Evolutionary conservation across 2,888 invertebrate genomes (phyloP), one percentile per base, ranked within the genome.

Genomic region (Cepaea hortensis): DNA sequence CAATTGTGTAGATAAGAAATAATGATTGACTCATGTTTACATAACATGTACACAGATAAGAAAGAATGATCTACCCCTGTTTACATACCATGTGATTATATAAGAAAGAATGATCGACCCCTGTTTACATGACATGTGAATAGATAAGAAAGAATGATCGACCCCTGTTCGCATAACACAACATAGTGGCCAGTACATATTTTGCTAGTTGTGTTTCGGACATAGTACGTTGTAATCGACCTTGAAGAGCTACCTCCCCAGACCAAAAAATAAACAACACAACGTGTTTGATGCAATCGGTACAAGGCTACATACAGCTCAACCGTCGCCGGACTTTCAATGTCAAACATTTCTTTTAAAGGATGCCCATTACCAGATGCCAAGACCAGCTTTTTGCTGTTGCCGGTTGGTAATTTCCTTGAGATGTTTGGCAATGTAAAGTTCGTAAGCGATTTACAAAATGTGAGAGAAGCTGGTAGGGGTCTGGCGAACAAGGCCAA

Each of bases 401-500:
- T 50, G 6, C 20, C 5, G 13, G 18, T 0, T 18, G 15, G 13
- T 50, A 15, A 48, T 75, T 13, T 75, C 20, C 6, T 18, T 9
- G 11, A 6, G 55, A 55, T 55, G 6, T 55, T 55, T 55, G 55
- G 55, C 11, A 6, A 55, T 11, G 55, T 55, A 11, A 55, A 55
- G 55, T 46, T 20, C 4, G 48, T 20, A 75, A 79, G 62, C 61
- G n/a, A 79, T 79, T n/a, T 79, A 23, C 55, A 9, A 61, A 61
- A 79, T 79, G 55, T 79, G 61, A n/a, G n/a, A 61, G 23, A 61
- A 23, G 77, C 20, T 3, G 3, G 79, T 61, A 23, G 61, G 61
- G 20, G 79, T 23, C 55, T 79, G 18, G 5, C n/a, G 61, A 4
- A 61, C 79, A 79, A 79, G 79, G 79, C 61, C 79, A 79, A n/a